phyloP scores from a whole-genome alignment of 2,888 invertebrate species.

The Drosophila trichaetosa region DNA sequence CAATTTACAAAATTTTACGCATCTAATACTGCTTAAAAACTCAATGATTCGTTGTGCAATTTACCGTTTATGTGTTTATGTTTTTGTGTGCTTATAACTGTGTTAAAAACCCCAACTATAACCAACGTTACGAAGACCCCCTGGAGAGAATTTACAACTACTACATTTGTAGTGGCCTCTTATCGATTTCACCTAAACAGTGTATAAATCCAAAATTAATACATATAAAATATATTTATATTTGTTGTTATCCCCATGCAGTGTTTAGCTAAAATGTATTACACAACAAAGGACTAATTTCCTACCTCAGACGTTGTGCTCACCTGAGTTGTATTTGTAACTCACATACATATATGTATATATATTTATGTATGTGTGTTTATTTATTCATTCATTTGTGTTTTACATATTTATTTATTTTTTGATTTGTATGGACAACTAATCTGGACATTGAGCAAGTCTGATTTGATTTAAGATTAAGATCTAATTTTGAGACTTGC shows the following conservation, averaged over 20 bases:
- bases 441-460: background rate
- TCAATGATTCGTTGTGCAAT: conserved; percentile 27
- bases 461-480: conserved; percentile 1
- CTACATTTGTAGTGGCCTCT: conserved; percentile 37
- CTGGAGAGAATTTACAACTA: conserved; percentile 29
- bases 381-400: background rate
- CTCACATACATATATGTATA: background rate
- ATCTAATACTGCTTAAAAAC: conserved; percentile 18
- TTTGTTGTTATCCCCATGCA: conserved; percentile 8
- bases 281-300: conserved; percentile 13
- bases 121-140: conserved; percentile 28
- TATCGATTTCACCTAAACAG: conserved; percentile 67
- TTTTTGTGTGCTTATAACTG: conserved; percentile 34
- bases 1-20: conserved; percentile 46
- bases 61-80: conserved; percentile 24
- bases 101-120: conserved; percentile 5
- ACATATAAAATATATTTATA: conserved; percentile 22
- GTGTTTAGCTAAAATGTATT: conserved; percentile 1
- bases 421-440: background rate
- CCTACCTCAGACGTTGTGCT: conserved; percentile 4
- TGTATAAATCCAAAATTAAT: conserved; percentile 23
- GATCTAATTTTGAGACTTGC: background rate
- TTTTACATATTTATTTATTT: conserved; percentile 3
- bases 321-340: conserved; percentile 8
- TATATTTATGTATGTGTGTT: background rate